Conservation (phyloP, 2,797 vertebrate species). For the Scyliorhinus canicula region DNA sequence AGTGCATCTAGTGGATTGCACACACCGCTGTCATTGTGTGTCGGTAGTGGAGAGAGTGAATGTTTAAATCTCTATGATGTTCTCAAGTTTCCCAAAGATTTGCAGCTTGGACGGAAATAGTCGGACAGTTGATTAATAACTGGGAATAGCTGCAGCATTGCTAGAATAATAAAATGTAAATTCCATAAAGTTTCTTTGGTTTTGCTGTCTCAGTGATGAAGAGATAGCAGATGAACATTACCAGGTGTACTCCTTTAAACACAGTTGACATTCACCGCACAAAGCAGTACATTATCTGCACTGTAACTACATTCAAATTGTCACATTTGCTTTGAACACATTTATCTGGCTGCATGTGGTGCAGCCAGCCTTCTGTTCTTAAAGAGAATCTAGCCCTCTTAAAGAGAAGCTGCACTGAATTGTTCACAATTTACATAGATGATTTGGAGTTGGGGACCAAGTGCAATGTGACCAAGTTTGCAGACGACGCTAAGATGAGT, state of each 20-base stretch:
- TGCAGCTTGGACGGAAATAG: not conserved
- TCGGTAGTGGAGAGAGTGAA: no score
- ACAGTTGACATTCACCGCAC: not conserved
- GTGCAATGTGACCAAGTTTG: no score
- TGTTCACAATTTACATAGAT: no score
- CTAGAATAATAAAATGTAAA: constrained; percentile 23
- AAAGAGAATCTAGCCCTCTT: no score
- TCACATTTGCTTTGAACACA: not conserved
- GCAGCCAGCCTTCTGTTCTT: no score
- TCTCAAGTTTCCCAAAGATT: not conserved
- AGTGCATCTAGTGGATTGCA: no score
- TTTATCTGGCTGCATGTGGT: no score
- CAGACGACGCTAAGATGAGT: no score
- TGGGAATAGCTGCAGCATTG: not conserved
- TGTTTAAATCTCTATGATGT: not conserved
- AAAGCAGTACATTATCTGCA: not conserved
- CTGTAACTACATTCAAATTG: not conserved
- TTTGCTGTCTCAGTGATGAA: not conserved
- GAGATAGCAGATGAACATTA: constrained; percentile 3
- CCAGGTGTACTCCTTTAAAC: not conserved
- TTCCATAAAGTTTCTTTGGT: not conserved
- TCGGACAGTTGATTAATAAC: not conserved
- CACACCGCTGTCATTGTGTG: not conserved
- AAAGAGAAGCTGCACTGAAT: no score
- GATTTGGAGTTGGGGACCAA: no score